phyloP scores from a whole-genome alignment of 2,888 invertebrate species.

The Metacarcinus magister region DNA sequence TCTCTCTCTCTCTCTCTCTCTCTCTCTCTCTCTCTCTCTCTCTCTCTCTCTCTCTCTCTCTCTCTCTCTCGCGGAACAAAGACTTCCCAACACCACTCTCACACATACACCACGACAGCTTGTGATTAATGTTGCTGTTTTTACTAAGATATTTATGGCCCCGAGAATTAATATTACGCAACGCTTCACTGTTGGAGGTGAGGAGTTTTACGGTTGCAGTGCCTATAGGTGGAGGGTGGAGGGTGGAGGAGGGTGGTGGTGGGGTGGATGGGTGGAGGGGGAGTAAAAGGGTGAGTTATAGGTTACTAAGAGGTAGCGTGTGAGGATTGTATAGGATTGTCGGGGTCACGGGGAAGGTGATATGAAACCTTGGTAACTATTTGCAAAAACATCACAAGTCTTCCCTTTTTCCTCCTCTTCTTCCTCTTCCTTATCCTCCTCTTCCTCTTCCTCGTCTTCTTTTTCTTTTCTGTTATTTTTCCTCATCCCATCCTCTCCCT shows the following conservation, averaged over 20 bases:
- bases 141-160: not conserved
- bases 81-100: not conserved
- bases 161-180: not conserved
- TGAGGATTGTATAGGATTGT: not conserved
- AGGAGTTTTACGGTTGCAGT: not conserved
- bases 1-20: no score
- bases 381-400: not conserved
- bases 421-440: not conserved
- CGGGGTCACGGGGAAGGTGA: not conserved
- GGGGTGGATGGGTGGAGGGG: not conserved
- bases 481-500: not conserved
- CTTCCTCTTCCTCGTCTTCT: not conserved
- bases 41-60: constrained; percentile 8
- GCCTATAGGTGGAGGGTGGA: not conserved
- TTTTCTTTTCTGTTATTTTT: not conserved
- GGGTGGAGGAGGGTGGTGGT: not conserved
- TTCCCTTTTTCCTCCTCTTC: not conserved
- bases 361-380: not conserved
- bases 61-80: not conserved
- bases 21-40: not conserved
- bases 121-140: not conserved
- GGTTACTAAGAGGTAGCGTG: not conserved
- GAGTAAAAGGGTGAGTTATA: not conserved
- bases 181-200: not conserved
- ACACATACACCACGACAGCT: not conserved